These are phyloP conservation scores for Bradysia coprophila DNA, from an alignment of 1,140 invertebrate genomes.

Conservation along the genomic window DNA sequence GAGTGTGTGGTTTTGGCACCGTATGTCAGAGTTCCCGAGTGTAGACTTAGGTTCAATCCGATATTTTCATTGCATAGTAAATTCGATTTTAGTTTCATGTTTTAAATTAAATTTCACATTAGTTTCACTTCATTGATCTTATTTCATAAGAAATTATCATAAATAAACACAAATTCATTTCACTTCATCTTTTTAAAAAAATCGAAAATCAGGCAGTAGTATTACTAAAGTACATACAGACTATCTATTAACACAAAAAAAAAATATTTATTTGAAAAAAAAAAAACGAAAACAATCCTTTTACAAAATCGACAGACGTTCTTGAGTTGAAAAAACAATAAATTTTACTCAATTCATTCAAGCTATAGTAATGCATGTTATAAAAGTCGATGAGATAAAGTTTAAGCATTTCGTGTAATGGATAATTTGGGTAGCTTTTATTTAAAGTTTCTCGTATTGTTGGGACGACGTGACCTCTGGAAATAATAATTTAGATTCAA, in stretches of 20 bases:
- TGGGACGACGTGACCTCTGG: conserved; percentile 74
- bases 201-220: neutral
- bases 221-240: neutral
- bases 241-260: neutral
- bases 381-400: neutral
- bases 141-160: neutral
- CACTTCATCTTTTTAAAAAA: neutral
- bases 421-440: too few relatives aligned
- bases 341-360: neutral
- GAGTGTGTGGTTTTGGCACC: too few relatives aligned
- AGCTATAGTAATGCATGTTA: neutral
- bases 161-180: neutral
- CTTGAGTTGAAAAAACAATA: neutral
- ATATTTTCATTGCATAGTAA: too few relatives aligned
- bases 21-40: too few relatives aligned
- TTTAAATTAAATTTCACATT: too few relatives aligned
- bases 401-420: neutral
- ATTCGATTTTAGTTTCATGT: too few relatives aligned
- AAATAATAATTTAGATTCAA: conserved; percentile 26
- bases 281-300: neutral
- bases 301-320: neutral
- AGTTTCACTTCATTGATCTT: too few relatives aligned
- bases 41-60: too few relatives aligned
- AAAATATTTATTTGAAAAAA: neutral
- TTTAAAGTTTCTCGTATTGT: conserved; percentile 77